Evolutionary conservation across 1,140 invertebrate genomes (phyloP), one percentile per base, ranked within the genome.

Genomic region (Cylas formicarius): DNA sequence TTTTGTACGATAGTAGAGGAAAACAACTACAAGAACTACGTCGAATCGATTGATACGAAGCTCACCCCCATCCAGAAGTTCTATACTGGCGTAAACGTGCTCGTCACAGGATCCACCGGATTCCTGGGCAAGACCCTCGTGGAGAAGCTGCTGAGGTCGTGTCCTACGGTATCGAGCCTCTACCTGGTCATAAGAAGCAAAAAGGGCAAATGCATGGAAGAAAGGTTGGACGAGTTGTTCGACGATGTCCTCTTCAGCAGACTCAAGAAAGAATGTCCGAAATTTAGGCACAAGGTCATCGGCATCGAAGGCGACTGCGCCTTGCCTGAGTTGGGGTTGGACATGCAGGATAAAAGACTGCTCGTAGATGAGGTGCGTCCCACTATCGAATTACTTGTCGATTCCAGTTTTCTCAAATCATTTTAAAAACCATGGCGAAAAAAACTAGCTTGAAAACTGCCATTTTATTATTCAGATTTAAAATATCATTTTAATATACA

Each of bases 101-200:
- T 89, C 48, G 68, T 82, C 28, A 81, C 79, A 3, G 80, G 80
- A 9, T 77, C 73, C 2, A 86, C 84, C 10, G 85, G 85, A 40
- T 84, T 84, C 63, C 23, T 60, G 14, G 51, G 50, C 39, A 81
- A 82, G 65, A 71, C 82, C 14, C 67, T 90, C 18, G 80, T 91
- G 22, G 86, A 90, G 67, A 91, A 91, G 66, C 62, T 92, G 29
- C 65, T 91, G 16, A 72, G 87, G 39, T 79, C 78, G 17, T 92
- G 88, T 64, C 73, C 75, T 9, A 78, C 82, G 44, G 53, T 92
- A 20, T 74, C 76, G 24, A 77, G 72, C 19, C 76, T 93, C 49
- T 92, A 85, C 62, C 67, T 90, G 17, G 67, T 92, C 27, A 74
- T 91, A 24, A 68, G 89, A 51, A 71, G 73, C 13, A 91, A 90